Evolutionary conservation across 1,140 invertebrate genomes (phyloP).

Genomic region (Cotesia chilonis): DNA sequence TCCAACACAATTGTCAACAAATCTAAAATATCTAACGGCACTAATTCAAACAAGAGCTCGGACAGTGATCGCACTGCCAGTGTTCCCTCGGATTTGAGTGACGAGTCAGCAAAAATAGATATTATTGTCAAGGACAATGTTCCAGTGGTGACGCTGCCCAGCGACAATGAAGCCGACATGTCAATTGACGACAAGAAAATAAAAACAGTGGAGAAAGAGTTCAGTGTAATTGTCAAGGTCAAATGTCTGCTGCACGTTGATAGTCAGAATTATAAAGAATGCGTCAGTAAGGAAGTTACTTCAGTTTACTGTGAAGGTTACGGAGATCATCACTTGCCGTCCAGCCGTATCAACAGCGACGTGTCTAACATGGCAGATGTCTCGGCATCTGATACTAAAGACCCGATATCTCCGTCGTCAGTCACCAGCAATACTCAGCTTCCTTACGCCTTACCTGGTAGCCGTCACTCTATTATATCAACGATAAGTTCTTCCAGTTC

Average conservation of each 20-base stretch:
- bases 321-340: constrained; percentile 14
- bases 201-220: constrained; percentile 51
- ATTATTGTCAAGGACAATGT: constrained; percentile 29
- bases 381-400: constrained; percentile 54
- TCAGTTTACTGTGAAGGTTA: constrained; percentile 48
- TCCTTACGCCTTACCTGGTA: constrained; percentile 43
- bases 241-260: constrained; percentile 56
- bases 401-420: constrained; percentile 57
- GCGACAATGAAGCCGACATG: constrained; percentile 49
- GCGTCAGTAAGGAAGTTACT: constrained; percentile 52
- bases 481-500: constrained; percentile 56
- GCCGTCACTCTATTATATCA: constrained; percentile 54
- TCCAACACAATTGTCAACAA: constrained; percentile 44
- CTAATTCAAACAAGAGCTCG: constrained; percentile 30
- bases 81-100: not conserved
- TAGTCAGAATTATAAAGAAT: constrained; percentile 51
- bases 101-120: constrained; percentile 1
- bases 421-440: constrained; percentile 52
- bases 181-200: constrained; percentile 42
- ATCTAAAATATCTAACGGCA: constrained; percentile 44
- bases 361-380: constrained; percentile 56
- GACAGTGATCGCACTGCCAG: constrained; percentile 39
- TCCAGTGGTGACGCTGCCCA: constrained; percentile 43
- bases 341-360: constrained; percentile 46
- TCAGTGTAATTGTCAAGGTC: constrained; percentile 51